Base-by-base conservation (phyloP, 2,888 invertebrate genomes). In the Scaptomyza reducta region DNA sequence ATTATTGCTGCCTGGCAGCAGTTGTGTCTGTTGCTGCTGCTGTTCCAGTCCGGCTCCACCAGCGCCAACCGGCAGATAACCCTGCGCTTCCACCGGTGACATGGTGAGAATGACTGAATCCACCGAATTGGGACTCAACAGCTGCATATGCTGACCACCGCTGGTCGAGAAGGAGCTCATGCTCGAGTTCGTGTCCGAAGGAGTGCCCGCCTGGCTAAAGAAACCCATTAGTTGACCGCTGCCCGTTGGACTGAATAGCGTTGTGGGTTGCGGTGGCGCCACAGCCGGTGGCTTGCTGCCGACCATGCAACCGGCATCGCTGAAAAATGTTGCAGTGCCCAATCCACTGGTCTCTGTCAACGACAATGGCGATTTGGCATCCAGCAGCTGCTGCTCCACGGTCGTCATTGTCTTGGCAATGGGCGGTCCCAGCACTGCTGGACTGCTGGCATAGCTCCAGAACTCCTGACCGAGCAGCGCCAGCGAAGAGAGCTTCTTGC, bases 401-500 rank as follows among this genome's bases (percentile, higher is more conserved):
- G 44, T 25, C 54, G 57, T n/a, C 16, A 27, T 33, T 0, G 40
- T n/a, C 33, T 57, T 57, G 42, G 31, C 44, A 4, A 70, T 54
- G 4, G 81, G 76, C 0, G 78, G 84, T 2, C 76, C 87, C 25
- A 84, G 27, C 0, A 83, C 61, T 0, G 74, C 76, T 4, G 92
- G 79, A 38, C 86, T 92, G 61, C 87, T 82, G 59, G 96, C 95
- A 90, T 96, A 96, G 60, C 95, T 93, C 96, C 96, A 96, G 91
- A 96, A 96, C 90, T 96, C 96, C 91, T 97, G 97, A 31, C 98
- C 98, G 50, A 99, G 93, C 71, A 98, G 93, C 7, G 98, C 97
- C 56, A 98, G 92, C 1, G 98, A 97, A 50, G 96, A 96, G 49
- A 99, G 94, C 90, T 98, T 97, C 90, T 97, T 97, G 42, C 97